Conservation (phyloP, 2,113 vertebrate species). For the Percina caprodes region DNA sequence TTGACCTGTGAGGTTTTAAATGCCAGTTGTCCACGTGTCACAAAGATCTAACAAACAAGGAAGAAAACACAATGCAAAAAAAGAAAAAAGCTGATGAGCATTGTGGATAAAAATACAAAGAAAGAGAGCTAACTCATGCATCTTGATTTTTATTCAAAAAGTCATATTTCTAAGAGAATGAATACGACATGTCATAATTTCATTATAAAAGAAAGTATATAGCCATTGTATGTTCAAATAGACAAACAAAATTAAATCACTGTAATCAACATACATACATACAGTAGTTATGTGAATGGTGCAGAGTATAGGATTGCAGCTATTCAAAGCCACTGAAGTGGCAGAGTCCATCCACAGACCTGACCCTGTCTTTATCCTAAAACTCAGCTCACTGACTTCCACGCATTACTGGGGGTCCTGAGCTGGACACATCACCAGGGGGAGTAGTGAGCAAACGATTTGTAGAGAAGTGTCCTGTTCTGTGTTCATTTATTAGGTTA, state of each 20-base stretch:
- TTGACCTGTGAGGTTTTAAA: background rate
- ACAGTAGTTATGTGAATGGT: background rate
- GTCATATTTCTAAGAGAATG: background rate
- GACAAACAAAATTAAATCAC: background rate
- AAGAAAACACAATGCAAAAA: background rate
- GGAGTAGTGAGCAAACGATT: background rate
- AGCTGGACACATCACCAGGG: conserved; percentile 25
- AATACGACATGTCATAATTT: background rate
- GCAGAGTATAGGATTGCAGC: background rate
- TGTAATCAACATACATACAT: too few relatives aligned
- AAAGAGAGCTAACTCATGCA: background rate
- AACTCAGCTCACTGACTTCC: background rate
- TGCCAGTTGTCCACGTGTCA: background rate
- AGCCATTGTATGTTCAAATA: background rate
- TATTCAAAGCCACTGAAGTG: background rate
- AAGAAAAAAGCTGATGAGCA: too few relatives aligned
- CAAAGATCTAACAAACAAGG: background rate
- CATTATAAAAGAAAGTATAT: background rate
- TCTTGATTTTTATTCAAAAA: background rate
- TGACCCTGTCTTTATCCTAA: background rate
- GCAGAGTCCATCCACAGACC: background rate
- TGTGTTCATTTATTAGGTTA: background rate
- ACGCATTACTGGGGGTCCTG: background rate
- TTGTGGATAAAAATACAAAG: too few relatives aligned
- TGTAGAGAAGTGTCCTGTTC: background rate